These are phyloP conservation scores for Latrodectus elegans DNA, from an alignment of 2,888 invertebrate species.

Conservation along the genomic window DNA sequence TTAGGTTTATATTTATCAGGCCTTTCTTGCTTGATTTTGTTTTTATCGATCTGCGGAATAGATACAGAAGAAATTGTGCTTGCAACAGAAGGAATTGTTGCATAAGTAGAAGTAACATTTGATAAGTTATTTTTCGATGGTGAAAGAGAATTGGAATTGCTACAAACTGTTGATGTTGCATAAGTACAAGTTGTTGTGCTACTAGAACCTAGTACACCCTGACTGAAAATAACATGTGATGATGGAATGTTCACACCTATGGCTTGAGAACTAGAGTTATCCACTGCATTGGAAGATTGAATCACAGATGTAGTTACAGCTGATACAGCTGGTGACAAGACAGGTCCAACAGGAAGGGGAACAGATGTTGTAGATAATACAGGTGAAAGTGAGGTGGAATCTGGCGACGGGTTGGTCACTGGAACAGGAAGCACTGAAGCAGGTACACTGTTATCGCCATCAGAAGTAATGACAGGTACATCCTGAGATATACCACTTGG, in stretches of 20 bases:
- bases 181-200: slow-evolving; percentile 40
- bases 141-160: slow-evolving; percentile 52
- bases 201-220: slow-evolving; percentile 44
- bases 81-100: slow-evolving; percentile 65
- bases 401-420: slow-evolving; percentile 41
- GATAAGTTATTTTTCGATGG: slow-evolving; percentile 56
- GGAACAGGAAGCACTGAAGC: slow-evolving; percentile 34
- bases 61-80: slow-evolving; percentile 65
- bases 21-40: slow-evolving; percentile 72
- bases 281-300: slow-evolving; percentile 61
- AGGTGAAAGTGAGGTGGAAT: slow-evolving; percentile 57
- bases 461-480: slow-evolving; percentile 34
- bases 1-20: slow-evolving; percentile 72
- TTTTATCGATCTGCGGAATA: slow-evolving; percentile 70
- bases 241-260: slow-evolving; percentile 63
- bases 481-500: slow-evolving; percentile 54
- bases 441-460: slow-evolving; percentile 34
- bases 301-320: slow-evolving; percentile 67
- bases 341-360: slow-evolving; percentile 38
- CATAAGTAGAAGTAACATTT: slow-evolving; percentile 70
- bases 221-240: slow-evolving; percentile 64
- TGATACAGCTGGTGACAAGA: slow-evolving; percentile 50
- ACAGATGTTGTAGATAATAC: slow-evolving; percentile 43
- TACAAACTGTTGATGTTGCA: slow-evolving; percentile 56
- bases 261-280: slow-evolving; percentile 42